A percentile compares a stretch with the other conserved stretches of the same genome.
Evolutionary conservation across 1,140 invertebrate genomes (phyloP).

Genomic region (Hormaphis cornu): DNA sequence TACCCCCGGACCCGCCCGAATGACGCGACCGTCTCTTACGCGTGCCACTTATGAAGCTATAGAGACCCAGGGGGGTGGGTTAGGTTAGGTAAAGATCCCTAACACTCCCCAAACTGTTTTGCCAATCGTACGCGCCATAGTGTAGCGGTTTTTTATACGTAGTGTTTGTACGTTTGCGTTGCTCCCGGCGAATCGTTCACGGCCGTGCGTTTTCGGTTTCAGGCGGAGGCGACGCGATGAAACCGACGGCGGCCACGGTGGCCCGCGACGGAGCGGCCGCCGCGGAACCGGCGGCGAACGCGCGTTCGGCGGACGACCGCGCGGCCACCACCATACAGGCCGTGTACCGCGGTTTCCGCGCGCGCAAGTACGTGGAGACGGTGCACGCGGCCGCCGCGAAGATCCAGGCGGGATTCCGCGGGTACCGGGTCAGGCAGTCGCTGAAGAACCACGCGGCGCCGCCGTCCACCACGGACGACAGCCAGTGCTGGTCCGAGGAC

Average conservation of each 20-base stretch:
- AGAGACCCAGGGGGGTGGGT: no score
- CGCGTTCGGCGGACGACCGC: neutral
- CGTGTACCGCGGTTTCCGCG: constrained; percentile 34
- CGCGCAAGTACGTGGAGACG: constrained; percentile 35
- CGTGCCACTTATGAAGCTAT: no score
- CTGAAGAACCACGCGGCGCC: constrained; percentile 42
- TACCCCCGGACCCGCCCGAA: no score
- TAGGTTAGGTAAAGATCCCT: no score
- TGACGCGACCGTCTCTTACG: no score
- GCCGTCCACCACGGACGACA: neutral
- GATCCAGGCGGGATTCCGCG: constrained; percentile 64
- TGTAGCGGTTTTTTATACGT: no score
- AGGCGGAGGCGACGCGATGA: neutral
- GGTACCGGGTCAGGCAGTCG: constrained; percentile 58
- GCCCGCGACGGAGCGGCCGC: neutral
- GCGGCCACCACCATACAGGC: constrained; percentile 36
- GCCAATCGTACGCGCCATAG: no score
- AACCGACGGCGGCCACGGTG: neutral
- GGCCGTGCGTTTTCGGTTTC: no score
- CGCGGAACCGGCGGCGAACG: neutral
- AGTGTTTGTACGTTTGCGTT: no score
- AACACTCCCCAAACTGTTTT: no score
- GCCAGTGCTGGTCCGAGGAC: neutral
- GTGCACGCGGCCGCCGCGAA: constrained; percentile 52
- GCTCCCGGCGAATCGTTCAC: no score